Conservation (phyloP, 2,888 invertebrate genomes). For the Hydroisotoma schaefferi region DNA sequence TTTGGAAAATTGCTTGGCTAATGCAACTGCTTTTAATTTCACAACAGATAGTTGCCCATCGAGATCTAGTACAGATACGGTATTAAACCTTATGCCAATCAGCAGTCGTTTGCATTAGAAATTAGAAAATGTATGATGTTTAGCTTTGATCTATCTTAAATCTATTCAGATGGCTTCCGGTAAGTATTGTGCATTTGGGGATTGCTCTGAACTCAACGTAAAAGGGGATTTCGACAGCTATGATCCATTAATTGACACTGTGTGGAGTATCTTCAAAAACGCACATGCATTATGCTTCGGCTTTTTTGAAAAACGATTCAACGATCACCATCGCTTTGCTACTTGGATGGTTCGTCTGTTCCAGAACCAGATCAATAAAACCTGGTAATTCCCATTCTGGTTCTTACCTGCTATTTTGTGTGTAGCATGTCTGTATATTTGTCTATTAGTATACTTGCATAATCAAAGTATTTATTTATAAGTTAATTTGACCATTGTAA, state of each 20-base stretch:
- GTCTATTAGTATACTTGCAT: neutral
- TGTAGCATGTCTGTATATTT: slow-evolving; percentile 3
- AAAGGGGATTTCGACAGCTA: neutral
- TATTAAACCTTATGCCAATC: neutral
- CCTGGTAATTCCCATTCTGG: slow-evolving; percentile 41
- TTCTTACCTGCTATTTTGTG: too few relatives aligned
- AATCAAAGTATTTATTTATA: neutral
- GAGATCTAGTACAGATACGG: neutral
- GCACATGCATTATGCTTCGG: slow-evolving; percentile 36
- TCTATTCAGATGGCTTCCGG: slow-evolving; percentile 7
- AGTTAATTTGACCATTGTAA: neutral
- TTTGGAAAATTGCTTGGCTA: slow-evolving; percentile 9
- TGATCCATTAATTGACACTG: slow-evolving; percentile 41
- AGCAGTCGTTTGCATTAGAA: neutral
- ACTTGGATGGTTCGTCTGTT: slow-evolving; percentile 40
- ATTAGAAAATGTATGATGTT: neutral
- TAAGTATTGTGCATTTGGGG: slow-evolving; percentile 12
- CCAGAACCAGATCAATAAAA: slow-evolving; percentile 34
- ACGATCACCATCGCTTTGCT: slow-evolving; percentile 41
- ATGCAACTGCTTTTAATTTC: slow-evolving; percentile 17
- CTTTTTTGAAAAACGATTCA: slow-evolving; percentile 27
- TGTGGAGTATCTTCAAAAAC: slow-evolving; percentile 40
- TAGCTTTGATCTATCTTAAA: too few relatives aligned
- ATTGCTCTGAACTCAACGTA: slow-evolving; percentile 20
- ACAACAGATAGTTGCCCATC: slow-evolving; percentile 5